Evolutionary conservation across 2,113 vertebrate genomes (phyloP).

Genomic region (Nannobrachium achirus): DNA sequence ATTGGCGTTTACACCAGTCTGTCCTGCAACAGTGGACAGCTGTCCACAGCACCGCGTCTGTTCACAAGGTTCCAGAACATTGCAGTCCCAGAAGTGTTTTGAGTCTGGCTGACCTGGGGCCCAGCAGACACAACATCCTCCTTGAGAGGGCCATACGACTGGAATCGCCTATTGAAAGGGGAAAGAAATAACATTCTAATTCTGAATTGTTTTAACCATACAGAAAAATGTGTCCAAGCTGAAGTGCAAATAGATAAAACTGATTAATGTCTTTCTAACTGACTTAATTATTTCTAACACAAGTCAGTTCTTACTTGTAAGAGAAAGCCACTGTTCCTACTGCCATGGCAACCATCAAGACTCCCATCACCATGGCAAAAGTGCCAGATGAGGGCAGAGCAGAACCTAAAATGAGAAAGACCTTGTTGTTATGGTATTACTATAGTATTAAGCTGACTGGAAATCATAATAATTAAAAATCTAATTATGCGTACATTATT

Average conservation of each 20-base stretch:
- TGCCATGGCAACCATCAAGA: conserved; percentile 71
- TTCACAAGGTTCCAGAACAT: conserved; percentile 79
- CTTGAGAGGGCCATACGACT: conserved; percentile 69
- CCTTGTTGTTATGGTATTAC: not conserved
- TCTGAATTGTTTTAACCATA: not conserved
- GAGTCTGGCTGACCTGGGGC: conserved; percentile 27
- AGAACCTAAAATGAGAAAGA: conserved; percentile 61
- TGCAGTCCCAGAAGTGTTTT: conserved; percentile 56
- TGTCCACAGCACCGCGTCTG: conserved; percentile 67
- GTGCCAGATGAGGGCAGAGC: conserved; percentile 58
- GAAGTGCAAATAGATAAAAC: not conserved
- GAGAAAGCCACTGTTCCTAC: conserved; percentile 75
- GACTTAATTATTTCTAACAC: not conserved
- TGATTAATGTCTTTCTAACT: no score
- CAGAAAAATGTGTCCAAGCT: not conserved
- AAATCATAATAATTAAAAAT: no score
- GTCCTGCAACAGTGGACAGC: conserved; percentile 83
- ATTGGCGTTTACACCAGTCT: conserved; percentile 70
- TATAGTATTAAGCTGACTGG: no score
- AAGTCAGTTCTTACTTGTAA: conserved; percentile 79
- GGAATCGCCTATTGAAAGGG: conserved; percentile 72
- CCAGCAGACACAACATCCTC: conserved; percentile 30
- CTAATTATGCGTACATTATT: no score
- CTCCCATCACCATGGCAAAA: conserved; percentile 74
- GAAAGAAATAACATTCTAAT: not conserved